Conservation (phyloP, 1,140 invertebrate species). For the Ditylenchus dipsaci region DNA sequence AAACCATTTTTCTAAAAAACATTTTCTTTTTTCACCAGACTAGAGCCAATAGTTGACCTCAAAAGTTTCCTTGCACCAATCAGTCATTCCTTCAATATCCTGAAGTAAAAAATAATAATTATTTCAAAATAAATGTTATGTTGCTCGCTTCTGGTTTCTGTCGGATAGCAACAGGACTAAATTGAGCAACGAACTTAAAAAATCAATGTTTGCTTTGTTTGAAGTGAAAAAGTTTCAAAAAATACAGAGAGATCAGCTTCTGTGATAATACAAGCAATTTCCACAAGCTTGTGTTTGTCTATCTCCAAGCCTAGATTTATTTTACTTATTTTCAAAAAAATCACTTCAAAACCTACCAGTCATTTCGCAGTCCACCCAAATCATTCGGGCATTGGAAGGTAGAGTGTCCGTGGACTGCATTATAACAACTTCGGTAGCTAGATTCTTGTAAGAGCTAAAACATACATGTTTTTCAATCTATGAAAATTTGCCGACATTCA, state of each 20-base stretch:
- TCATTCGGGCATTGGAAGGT: neutral
- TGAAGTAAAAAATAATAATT: too few species aligned
- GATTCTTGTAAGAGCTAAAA: too few species aligned
- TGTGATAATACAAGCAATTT: slow-evolving; percentile 42
- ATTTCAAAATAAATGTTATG: too few species aligned
- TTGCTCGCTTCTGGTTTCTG: slow-evolving; percentile 26
- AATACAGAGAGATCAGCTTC: slow-evolving; percentile 30
- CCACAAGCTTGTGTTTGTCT: slow-evolving; percentile 30
- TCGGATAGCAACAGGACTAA: slow-evolving; percentile 30
- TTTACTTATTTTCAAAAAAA: too few species aligned
- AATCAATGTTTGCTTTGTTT: neutral
- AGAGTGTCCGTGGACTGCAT: neutral
- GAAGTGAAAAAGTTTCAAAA: slow-evolving; percentile 2
- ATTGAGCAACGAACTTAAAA: slow-evolving; percentile 31
- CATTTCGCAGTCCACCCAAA: slow-evolving; percentile 47
- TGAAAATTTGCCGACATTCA: too few species aligned
- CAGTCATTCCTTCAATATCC: slow-evolving; percentile 26
- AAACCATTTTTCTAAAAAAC: slow-evolving; percentile 33
- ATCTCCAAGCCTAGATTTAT: slow-evolving; percentile 31
- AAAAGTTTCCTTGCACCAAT: slow-evolving; percentile 44
- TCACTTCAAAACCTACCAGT: too few species aligned
- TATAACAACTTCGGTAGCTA: too few species aligned
- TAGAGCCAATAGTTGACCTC: neutral
- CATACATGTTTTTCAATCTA: too few species aligned
- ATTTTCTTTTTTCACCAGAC: too few species aligned